phyloP scores from a whole-genome alignment of 2,113 vertebrate species.

The Peromyscus leucopus region DNA sequence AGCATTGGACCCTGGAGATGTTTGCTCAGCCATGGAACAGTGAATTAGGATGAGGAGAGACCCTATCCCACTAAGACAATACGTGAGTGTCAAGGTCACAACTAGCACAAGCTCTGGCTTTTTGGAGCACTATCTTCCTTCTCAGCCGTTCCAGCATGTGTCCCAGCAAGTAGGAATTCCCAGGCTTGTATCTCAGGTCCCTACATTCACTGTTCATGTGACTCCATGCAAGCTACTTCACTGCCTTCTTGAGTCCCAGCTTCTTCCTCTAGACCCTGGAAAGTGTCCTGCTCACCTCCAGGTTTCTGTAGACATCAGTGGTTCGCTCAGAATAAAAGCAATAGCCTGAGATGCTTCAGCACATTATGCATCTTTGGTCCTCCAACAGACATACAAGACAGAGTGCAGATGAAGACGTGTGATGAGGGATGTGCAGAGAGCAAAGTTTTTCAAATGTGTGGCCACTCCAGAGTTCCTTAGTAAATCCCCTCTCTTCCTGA shows the following conservation, averaged over 20 bases:
- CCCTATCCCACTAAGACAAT: neutral
- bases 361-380: neutral
- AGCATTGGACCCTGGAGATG: neutral
- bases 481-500: neutral
- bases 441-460: neutral
- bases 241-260: neutral
- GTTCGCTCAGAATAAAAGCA: neutral
- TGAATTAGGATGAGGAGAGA: neutral
- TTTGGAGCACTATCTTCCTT: neutral
- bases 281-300: neutral
- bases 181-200: neutral
- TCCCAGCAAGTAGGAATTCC: neutral
- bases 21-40: neutral
- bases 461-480: neutral
- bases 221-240: neutral
- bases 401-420: neutral
- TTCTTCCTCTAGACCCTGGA: neutral
- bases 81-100: neutral
- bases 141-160: neutral
- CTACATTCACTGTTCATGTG: neutral
- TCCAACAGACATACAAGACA: fast-evolving
- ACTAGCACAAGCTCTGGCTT: neutral
- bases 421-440: neutral
- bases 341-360: no score
- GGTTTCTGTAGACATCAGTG: neutral